phyloP scores from a whole-genome alignment of 2,888 invertebrate species.

The Eupithecia subumbrata region DNA sequence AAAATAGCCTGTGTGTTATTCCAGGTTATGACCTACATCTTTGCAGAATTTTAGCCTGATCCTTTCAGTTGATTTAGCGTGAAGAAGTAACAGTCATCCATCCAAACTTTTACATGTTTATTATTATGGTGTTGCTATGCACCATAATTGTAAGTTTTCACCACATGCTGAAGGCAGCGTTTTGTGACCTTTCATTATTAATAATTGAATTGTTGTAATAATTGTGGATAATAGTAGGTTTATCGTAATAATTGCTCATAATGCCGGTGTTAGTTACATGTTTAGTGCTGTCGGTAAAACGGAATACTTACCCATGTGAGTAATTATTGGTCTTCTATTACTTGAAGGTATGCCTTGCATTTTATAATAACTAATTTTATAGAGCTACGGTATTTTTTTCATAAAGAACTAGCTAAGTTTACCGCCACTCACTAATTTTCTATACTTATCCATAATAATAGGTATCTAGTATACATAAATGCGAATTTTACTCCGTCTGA shows the following conservation, averaged over 20 bases:
- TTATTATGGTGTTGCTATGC: not conserved
- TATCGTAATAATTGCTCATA: conserved; percentile 8
- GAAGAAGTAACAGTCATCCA: not conserved
- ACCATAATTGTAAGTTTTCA: conserved; percentile 14
- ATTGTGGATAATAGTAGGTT: conserved; percentile 33
- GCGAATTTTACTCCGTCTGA: too few relatives aligned
- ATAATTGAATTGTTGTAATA: conserved; percentile 42
- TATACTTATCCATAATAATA: too few relatives aligned
- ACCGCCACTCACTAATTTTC: not conserved
- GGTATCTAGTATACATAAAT: too few relatives aligned
- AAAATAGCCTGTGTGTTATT: too few relatives aligned
- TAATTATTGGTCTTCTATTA: conserved; percentile 13
- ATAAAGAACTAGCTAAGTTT: not conserved
- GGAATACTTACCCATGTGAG: conserved; percentile 5
- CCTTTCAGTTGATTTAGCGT: not conserved
- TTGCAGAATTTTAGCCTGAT: not conserved
- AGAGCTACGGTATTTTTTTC: not conserved
- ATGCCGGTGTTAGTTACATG: conserved; percentile 18
- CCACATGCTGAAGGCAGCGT: conserved; percentile 15
- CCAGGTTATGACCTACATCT: too few relatives aligned
- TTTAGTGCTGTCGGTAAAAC: conserved; percentile 43
- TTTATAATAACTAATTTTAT: not conserved
- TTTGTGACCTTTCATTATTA: conserved; percentile 31
- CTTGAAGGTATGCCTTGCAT: not conserved
- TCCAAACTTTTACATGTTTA: not conserved